These are phyloP conservation scores for Morone saxatilis DNA, from an alignment of 2,113 vertebrate genomes.

Conservation along the genomic window DNA sequence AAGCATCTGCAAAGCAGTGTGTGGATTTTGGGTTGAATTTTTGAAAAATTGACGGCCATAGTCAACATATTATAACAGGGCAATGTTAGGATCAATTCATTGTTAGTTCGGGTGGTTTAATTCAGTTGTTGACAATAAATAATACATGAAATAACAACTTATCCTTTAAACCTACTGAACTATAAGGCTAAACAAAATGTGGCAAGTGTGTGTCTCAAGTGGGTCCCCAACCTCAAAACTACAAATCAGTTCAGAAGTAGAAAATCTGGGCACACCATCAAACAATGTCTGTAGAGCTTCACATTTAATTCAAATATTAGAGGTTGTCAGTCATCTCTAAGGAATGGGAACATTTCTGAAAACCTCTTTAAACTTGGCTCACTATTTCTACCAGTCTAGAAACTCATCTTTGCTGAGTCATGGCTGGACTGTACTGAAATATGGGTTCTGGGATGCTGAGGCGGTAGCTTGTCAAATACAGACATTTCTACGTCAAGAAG, in stretches of 20 bases:
- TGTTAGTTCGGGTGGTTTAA: neutral
- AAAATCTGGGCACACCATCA: neutral
- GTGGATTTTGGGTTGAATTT: no score
- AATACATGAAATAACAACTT: neutral
- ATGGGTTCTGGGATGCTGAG: constrained; percentile 11
- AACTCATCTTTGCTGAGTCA: constrained; percentile 18
- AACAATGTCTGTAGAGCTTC: neutral
- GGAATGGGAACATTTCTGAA: neutral
- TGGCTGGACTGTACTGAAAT: neutral
- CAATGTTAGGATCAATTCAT: neutral
- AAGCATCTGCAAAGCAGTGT: no score
- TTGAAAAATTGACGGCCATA: no score
- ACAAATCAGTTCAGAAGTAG: neutral
- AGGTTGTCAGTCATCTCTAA: neutral
- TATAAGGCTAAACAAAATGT: neutral
- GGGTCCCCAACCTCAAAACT: constrained; percentile 4
- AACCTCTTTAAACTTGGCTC: neutral
- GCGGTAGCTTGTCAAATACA: constrained; percentile 16
- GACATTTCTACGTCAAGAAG: constrained; percentile 18
- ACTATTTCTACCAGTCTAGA: neutral
- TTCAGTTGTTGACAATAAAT: no score
- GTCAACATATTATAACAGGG: no score
- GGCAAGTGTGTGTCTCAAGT: neutral
- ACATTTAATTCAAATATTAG: neutral
- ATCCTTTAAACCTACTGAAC: no score